phyloP scores from a whole-genome alignment of 2,888 invertebrate species.

The Dryobotodes eremita region DNA sequence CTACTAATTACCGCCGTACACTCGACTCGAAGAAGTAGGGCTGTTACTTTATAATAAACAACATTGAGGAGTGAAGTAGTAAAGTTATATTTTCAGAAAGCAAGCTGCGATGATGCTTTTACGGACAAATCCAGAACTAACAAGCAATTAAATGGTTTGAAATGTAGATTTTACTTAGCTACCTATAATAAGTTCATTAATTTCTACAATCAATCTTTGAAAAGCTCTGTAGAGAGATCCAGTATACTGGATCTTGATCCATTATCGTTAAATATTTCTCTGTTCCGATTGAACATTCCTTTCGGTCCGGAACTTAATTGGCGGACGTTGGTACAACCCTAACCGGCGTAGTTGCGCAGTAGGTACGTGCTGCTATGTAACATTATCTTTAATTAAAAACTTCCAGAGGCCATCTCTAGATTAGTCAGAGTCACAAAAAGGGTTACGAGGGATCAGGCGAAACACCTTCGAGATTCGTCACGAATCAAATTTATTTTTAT shows the following conservation, averaged over 20 bases:
- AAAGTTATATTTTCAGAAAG: neutral
- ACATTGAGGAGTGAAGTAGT: neutral
- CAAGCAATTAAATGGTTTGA: neutral
- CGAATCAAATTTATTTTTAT: constrained; percentile 89
- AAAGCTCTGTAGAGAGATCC: neutral
- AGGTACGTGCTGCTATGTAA: constrained; percentile 88
- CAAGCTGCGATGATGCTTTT: neutral
- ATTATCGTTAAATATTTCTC: constrained; percentile 1
- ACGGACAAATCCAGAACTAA: neutral
- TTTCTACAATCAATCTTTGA: neutral
- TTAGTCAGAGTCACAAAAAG: constrained; percentile 89
- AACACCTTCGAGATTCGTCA: constrained; percentile 90
- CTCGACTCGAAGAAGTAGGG: constrained; percentile 75
- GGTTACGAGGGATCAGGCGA: constrained; percentile 86
- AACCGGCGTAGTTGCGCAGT: constrained; percentile 65
- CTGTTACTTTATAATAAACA: constrained; percentile 61
- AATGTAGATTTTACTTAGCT: neutral
- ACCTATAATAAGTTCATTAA: neutral
- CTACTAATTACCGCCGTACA: constrained; percentile 83
- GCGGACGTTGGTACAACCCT: constrained; percentile 46
- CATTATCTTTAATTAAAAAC: constrained; percentile 90
- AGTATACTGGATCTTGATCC: neutral
- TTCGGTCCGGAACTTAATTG: constrained; percentile 21
- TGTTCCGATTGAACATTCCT: constrained; percentile 34
- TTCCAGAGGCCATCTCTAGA: constrained; percentile 86